phyloP scores from a whole-genome alignment of 2,888 invertebrate genomes.

The Drosophila barbarae region DNA sequence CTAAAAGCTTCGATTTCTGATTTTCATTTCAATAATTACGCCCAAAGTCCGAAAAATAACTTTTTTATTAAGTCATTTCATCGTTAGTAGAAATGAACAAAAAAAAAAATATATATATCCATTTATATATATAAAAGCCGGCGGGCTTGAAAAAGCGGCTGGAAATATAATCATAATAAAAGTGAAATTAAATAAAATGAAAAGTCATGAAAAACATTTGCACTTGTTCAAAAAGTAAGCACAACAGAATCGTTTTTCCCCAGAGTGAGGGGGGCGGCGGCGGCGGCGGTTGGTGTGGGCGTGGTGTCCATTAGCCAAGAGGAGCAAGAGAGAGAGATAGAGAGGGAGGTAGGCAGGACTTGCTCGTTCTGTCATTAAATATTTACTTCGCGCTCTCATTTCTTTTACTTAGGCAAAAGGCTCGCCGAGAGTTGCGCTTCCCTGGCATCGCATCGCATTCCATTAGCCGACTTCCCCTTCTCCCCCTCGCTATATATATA shows the following conservation, averaged over 20 bases:
- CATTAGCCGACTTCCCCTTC: constrained; percentile 23
- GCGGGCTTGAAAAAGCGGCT: constrained; percentile 24
- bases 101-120: background rate
- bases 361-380: constrained; percentile 58
- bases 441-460: constrained; percentile 36
- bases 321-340: background rate
- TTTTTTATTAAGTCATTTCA: constrained; percentile 40
- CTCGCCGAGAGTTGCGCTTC: constrained; percentile 32
- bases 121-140: background rate
- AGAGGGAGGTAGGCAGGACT: constrained; percentile 1
- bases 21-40: constrained; percentile 14
- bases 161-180: constrained; percentile 72
- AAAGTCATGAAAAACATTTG: constrained; percentile 68
- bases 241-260: constrained; percentile 29
- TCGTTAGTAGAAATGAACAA: constrained; percentile 27
- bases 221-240: constrained; percentile 68
- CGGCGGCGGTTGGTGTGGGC: constrained; percentile 2
- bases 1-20: constrained; percentile 20
- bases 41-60: constrained; percentile 27
- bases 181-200: constrained; percentile 70
- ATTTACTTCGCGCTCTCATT: constrained; percentile 68
- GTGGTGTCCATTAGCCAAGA: constrained; percentile 28
- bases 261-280: constrained; percentile 37
- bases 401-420: constrained; percentile 57
- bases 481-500: background rate